phyloP scores from a whole-genome alignment of 2,888 invertebrate genomes.

The Halocaridina rubra region DNA sequence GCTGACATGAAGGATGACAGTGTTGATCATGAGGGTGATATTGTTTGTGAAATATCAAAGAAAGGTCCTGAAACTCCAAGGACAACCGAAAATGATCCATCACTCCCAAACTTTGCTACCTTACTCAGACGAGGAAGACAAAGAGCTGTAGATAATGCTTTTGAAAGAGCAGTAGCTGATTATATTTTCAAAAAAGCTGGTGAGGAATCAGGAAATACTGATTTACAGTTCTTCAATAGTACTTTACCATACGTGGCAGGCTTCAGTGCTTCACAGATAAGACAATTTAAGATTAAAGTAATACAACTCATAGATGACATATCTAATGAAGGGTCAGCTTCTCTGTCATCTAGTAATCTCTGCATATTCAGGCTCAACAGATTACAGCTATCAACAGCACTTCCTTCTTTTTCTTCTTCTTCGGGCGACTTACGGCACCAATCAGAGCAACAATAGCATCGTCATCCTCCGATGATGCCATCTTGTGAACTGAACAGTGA shows the following conservation, averaged over 20 bases:
- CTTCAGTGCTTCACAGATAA: too few relatives aligned
- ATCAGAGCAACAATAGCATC: too few relatives aligned
- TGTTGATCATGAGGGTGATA: not conserved
- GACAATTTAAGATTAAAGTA: not conserved
- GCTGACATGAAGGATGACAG: not conserved
- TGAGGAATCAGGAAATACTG: not conserved
- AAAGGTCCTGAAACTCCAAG: slow-evolving; percentile 9
- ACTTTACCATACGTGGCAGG: not conserved
- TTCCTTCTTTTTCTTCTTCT: not conserved
- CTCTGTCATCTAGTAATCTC: slow-evolving; percentile 15
- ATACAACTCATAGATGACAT: too few relatives aligned
- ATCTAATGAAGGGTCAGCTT: not conserved
- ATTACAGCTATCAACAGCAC: too few relatives aligned
- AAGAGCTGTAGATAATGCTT: not conserved
- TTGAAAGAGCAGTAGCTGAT: too few relatives aligned
- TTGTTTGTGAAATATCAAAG: not conserved
- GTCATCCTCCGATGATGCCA: too few relatives aligned
- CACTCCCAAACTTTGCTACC: not conserved
- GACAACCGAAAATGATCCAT: slow-evolving; percentile 1
- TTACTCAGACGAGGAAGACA: not conserved
- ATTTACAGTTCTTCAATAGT: slow-evolving; percentile 10
- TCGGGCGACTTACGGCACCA: too few relatives aligned
- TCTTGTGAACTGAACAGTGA: too few relatives aligned
- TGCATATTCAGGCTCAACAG: too few relatives aligned
- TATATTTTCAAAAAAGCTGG: slow-evolving; percentile 9